Percentiles rank a stretch among this genome's conserved stretches.
phyloP scores from a whole-genome alignment of 2,888 invertebrate species.

The Limenitis camilla region DNA sequence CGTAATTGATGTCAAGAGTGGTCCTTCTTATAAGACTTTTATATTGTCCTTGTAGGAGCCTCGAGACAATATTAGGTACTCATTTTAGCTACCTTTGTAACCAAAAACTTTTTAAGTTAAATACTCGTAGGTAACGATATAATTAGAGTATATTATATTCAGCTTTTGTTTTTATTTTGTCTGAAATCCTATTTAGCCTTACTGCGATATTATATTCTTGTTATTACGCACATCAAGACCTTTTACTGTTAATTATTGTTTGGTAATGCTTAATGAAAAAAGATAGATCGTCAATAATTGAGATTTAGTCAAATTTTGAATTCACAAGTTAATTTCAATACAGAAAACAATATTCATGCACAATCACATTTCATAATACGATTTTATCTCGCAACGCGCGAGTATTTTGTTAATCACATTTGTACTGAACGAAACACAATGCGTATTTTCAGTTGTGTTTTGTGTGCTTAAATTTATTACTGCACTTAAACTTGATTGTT shows the following conservation, averaged over 20 bases:
- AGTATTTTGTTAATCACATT: conserved; percentile 31
- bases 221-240: too few species aligned
- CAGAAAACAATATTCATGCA: conserved; percentile 19
- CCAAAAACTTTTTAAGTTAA: background rate
- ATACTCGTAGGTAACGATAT: too few species aligned
- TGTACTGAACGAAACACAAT: conserved; percentile 27
- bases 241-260: too few species aligned
- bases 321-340: background rate
- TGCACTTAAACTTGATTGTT: conserved; percentile 32
- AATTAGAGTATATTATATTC: too few species aligned
- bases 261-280: too few species aligned
- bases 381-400: conserved; percentile 26
- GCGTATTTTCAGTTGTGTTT: conserved; percentile 29
- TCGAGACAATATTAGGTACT: conserved; percentile 19
- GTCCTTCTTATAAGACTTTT: conserved; percentile 30
- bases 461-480: conserved; percentile 29
- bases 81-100: conserved; percentile 12
- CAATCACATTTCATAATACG: conserved; percentile 19
- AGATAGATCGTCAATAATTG: background rate
- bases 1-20: conserved; percentile 55
- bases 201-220: too few species aligned
- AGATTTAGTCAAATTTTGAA: background rate
- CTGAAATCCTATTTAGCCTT: too few species aligned
- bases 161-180: too few species aligned
- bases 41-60: conserved; percentile 22